phyloP scores from a whole-genome alignment of 1,140 invertebrate genomes.

The Scaptomyza pallida region DNA sequence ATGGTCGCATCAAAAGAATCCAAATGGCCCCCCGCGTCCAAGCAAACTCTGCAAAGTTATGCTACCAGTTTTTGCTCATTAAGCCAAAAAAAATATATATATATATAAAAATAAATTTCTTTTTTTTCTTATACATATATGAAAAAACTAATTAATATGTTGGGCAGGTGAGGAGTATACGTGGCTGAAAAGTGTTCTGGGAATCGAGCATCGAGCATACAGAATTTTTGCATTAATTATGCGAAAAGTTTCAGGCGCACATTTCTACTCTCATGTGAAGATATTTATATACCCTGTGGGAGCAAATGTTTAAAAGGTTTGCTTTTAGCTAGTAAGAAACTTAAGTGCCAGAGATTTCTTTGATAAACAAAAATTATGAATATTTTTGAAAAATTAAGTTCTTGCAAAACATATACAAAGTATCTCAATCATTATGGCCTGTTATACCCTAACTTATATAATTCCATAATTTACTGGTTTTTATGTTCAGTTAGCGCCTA shows the following conservation, averaged over 20 bases:
- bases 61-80: slow-evolving; percentile 60
- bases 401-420: background rate
- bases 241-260: slow-evolving; percentile 58
- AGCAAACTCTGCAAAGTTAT: slow-evolving; percentile 27
- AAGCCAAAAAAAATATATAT: slow-evolving; percentile 12
- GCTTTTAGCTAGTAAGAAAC: background rate
- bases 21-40: background rate
- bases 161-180: slow-evolving; percentile 37
- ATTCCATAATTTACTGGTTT: slow-evolving; percentile 19
- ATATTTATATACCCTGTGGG: background rate
- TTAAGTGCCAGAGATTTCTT: too few relatives aligned
- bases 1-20: background rate
- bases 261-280: slow-evolving; percentile 4
- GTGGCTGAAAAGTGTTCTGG: slow-evolving; percentile 16
- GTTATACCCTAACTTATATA: background rate
- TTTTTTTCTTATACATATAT: slow-evolving; percentile 48
- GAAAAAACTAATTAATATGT: slow-evolving; percentile 80
- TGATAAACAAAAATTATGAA: too few relatives aligned
- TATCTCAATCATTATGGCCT: background rate
- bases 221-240: slow-evolving; percentile 75
- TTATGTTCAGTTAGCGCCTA: slow-evolving; percentile 46
- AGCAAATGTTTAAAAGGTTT: background rate
- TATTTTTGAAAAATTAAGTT: too few relatives aligned
- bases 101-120: too few relatives aligned
- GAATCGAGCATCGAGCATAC: slow-evolving; percentile 57